Conservation (phyloP, 2,113 vertebrate species). For the Probosciger aterrimus region DNA sequence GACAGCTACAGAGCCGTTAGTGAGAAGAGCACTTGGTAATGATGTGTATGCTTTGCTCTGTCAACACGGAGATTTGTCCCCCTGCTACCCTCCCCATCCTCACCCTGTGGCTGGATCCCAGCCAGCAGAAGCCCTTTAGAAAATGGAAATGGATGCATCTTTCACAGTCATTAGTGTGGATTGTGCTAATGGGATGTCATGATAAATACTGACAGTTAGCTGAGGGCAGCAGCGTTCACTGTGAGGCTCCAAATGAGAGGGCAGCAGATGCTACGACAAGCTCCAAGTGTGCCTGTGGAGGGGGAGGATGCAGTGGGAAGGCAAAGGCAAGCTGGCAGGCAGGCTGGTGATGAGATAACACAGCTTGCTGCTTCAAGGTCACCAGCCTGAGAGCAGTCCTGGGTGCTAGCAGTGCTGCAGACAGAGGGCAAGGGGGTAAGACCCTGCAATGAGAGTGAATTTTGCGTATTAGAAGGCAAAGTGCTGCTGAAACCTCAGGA, state of each 20-base stretch:
- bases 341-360: background rate
- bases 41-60: background rate
- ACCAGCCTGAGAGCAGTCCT: background rate
- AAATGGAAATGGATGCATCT: constrained; percentile 35
- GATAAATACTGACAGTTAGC: constrained; percentile 50
- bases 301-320: background rate
- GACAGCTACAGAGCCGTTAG: background rate
- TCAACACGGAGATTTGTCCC: background rate
- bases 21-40: background rate
- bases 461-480: background rate
- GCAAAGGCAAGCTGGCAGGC: background rate
- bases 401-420: background rate
- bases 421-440: rapidly evolving
- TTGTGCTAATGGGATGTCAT: constrained; percentile 55
- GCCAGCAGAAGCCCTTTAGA: constrained; percentile 41
- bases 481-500: background rate
- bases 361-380: constrained; percentile 21
- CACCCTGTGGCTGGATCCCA: constrained; percentile 6
- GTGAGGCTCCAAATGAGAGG: constrained; percentile 26
- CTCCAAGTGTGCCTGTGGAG: background rate
- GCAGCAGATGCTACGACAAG: constrained; percentile 36
- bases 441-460: background rate
- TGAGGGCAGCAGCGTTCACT: constrained; percentile 28
- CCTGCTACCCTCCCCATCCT: background rate
- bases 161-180: constrained; percentile 46